Evolutionary conservation across 2,113 vertebrate genomes (phyloP).

Genomic region (Ciconia stormi): DNA sequence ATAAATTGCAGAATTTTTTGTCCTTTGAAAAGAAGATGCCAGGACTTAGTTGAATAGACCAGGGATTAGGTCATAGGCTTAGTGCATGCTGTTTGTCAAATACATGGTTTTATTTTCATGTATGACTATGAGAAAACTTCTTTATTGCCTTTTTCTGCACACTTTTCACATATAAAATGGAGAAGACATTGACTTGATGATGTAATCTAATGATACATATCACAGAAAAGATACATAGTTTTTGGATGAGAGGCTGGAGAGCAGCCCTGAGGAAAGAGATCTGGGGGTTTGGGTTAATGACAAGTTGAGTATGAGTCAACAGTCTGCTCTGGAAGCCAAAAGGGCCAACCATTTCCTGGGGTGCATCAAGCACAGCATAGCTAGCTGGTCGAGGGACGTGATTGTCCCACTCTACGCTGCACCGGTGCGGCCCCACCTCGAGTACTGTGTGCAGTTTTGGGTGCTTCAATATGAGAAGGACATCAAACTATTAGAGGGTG

Average conservation of each 20-base stretch:
- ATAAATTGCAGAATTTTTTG: neutral
- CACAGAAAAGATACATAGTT: neutral
- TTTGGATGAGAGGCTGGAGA: neutral
- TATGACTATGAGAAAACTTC: neutral
- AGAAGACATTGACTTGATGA: neutral
- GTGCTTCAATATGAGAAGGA: fast-evolving
- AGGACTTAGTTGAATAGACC: neutral
- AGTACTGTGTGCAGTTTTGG: neutral
- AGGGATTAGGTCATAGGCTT: neutral
- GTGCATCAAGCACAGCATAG: neutral
- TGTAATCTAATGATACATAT: neutral
- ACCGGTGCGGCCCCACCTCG: fast-evolving
- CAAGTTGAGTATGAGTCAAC: fast-evolving
- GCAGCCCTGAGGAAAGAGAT: fast-evolving
- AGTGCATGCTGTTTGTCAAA: neutral
- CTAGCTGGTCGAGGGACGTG: fast-evolving
- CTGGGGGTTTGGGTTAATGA: fast-evolving
- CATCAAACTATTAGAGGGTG: neutral
- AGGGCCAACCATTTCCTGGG: fast-evolving
- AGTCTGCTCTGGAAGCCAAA: neutral
- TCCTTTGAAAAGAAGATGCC: neutral
- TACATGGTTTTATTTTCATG: neutral
- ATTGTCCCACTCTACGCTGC: neutral
- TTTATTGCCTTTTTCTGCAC: neutral
- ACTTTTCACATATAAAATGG: neutral